phyloP scores from a whole-genome alignment of 2,797 vertebrate species.

The Graptemys geographica region DNA sequence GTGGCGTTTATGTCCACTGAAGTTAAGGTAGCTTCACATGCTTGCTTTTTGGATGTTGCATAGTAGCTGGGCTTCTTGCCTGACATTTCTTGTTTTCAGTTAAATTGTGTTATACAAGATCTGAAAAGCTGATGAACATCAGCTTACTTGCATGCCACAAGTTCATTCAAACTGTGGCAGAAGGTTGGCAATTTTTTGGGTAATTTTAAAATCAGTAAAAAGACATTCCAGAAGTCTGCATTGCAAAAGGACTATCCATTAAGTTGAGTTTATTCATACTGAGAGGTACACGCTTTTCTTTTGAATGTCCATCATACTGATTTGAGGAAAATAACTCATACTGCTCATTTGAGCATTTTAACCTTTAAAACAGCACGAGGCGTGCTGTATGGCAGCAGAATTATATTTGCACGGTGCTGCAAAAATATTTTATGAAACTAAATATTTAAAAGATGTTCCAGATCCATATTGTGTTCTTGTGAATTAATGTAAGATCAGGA shows the following conservation, averaged over 20 bases:
- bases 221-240: neutral
- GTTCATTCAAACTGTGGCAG: neutral
- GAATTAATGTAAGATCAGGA: neutral
- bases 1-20: neutral
- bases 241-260: neutral
- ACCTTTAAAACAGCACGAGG: slow-evolving; percentile 17
- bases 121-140: neutral
- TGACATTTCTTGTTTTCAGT: neutral
- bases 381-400: neutral
- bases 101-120: neutral
- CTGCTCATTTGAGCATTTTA: neutral
- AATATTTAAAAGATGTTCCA: slow-evolving; percentile 23
- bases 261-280: neutral
- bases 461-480: neutral
- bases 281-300: neutral
- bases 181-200: neutral
- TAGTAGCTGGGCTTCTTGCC: neutral
- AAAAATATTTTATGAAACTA: slow-evolving; percentile 15
- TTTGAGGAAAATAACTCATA: neutral
- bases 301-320: slow-evolving; percentile 27
- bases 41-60: neutral
- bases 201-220: slow-evolving; percentile 20
- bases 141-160: neutral
- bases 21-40: neutral
- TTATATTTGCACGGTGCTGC: slow-evolving; percentile 18